A percentile compares a stretch with the other conserved stretches of the same genome.
Evolutionary conservation across 2,797 vertebrate genomes (phyloP).

Genomic region (Anguilla megastoma): DNA sequence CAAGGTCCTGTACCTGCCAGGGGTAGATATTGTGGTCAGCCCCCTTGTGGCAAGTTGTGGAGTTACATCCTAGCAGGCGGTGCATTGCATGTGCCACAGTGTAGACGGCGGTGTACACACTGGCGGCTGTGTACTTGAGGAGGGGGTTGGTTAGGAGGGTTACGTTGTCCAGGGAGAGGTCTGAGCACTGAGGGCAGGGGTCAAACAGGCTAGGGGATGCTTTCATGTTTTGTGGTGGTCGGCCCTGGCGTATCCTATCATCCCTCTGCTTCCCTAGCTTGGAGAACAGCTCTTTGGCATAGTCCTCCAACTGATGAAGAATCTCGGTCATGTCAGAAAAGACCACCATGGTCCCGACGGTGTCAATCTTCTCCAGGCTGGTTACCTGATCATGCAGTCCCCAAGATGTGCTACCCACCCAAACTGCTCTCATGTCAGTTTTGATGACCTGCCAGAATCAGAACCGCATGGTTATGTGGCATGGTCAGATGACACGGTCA

Average conservation of each 20-base stretch:
- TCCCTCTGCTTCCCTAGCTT: conserved; percentile 57
- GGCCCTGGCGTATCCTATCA: rapidly evolving
- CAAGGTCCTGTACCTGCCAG: conserved; percentile 77
- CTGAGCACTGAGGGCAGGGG: conserved; percentile 73
- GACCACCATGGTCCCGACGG: conserved; percentile 80
- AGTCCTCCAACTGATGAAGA: conserved; percentile 66
- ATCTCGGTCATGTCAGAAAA: conserved; percentile 63
- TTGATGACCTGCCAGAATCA: conserved; percentile 65
- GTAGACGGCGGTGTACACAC: conserved; percentile 77
- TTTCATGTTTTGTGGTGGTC: background rate
- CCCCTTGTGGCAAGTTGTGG: conserved; percentile 56
- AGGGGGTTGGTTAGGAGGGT: conserved; percentile 42
- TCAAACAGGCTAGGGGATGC: conserved; percentile 38
- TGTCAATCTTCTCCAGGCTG: conserved; percentile 64
- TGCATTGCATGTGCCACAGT: conserved; percentile 83
- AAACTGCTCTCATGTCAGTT: conserved; percentile 75
- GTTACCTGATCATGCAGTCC: conserved; percentile 51
- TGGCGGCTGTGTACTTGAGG: conserved; percentile 64
- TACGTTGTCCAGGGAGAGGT: conserved; percentile 61
- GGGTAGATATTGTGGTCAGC: conserved; percentile 63
- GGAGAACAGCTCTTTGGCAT: conserved; percentile 59
- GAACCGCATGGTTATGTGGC: background rate
- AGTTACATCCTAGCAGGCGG: conserved; percentile 71
- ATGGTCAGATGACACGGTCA: conserved; percentile 9
- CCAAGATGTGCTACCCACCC: conserved; percentile 87